Percentiles rank a stretch among this genome's conserved stretches.
Evolutionary conservation across 92 coral and sea anemone species (phyloP).

Genomic region (Actinostola sp.): DNA sequence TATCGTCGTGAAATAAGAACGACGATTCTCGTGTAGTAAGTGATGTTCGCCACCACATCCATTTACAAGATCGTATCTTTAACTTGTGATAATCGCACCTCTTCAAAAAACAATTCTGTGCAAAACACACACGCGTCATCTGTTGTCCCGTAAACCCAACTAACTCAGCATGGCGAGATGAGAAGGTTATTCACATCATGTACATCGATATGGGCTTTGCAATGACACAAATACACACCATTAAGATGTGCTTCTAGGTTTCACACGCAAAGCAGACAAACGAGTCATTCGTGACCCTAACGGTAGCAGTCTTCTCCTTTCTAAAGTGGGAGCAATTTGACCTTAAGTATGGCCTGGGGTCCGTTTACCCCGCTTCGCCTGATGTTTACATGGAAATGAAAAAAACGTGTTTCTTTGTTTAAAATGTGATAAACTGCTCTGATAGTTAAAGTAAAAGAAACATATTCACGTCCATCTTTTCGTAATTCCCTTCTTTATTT

Average conservation of each 20-base stretch:
- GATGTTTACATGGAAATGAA: too few species aligned
- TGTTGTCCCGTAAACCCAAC: background rate
- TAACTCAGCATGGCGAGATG: background rate
- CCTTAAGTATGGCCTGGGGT: too few species aligned
- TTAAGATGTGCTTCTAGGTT: background rate
- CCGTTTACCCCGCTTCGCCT: too few species aligned
- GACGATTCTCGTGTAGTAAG: background rate
- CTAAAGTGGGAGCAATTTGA: too few species aligned
- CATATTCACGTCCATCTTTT: too few species aligned
- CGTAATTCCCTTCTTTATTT: too few species aligned
- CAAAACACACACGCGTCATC: background rate
- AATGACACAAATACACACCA: background rate
- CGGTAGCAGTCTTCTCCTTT: too few species aligned
- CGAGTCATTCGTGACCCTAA: background rate
- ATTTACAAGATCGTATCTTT: slow-evolving; percentile 1
- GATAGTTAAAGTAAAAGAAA: too few species aligned
- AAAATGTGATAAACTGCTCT: too few species aligned
- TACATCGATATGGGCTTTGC: background rate
- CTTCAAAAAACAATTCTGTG: slow-evolving; percentile 12
- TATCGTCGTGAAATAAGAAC: background rate
- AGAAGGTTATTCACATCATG: background rate
- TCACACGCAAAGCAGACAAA: background rate
- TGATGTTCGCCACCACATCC: background rate
- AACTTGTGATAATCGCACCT: background rate
- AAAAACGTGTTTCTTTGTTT: too few species aligned